Percentiles rank a stretch among this genome's conserved stretches.
These are phyloP conservation scores for Tachysurus fulvidraco DNA, from an alignment of 2,113 vertebrate species.

Conservation along the genomic window DNA sequence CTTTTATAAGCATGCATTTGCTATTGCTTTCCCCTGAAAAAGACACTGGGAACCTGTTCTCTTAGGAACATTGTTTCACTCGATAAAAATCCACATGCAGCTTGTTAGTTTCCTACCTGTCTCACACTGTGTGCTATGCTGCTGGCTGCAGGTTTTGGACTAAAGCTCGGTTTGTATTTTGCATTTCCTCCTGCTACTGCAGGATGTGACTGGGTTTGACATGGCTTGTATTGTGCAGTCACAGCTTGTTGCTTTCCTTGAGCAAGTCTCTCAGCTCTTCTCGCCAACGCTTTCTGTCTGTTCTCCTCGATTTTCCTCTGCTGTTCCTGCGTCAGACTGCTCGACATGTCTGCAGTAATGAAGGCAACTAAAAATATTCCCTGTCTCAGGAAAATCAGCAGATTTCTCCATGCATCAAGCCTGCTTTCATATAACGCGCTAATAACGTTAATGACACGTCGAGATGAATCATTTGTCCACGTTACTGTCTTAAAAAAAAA, in stretches of 20 bases:
- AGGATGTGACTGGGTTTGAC: not conserved
- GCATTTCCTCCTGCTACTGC: not conserved
- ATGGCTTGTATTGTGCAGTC: conserved; percentile 20
- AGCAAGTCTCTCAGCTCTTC: conserved; percentile 83
- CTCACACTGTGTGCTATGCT: conserved; percentile 5
- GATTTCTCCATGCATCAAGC: not conserved
- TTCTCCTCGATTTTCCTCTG: conserved; percentile 89
- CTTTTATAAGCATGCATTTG: not conserved
- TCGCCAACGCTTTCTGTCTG: conserved; percentile 82
- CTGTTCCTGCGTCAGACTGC: conserved; percentile 85
- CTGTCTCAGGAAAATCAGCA: not conserved
- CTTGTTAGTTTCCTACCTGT: not conserved
- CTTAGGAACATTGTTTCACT: not conserved
- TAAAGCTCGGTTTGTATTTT: conserved; percentile 19
- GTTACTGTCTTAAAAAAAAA: too few species aligned
- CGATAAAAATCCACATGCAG: not conserved
- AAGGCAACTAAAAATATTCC: not conserved
- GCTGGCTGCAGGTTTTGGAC: conserved; percentile 18
- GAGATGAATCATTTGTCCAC: not conserved
- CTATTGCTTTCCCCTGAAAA: not conserved
- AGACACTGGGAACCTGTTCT: not conserved
- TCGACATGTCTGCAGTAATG: conserved; percentile 75
- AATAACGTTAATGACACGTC: not conserved
- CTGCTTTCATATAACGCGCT: not conserved
- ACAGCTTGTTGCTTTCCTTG: conserved; percentile 37